phyloP scores from a whole-genome alignment of 2,113 vertebrate genomes.

The Heterochromis multidens region DNA sequence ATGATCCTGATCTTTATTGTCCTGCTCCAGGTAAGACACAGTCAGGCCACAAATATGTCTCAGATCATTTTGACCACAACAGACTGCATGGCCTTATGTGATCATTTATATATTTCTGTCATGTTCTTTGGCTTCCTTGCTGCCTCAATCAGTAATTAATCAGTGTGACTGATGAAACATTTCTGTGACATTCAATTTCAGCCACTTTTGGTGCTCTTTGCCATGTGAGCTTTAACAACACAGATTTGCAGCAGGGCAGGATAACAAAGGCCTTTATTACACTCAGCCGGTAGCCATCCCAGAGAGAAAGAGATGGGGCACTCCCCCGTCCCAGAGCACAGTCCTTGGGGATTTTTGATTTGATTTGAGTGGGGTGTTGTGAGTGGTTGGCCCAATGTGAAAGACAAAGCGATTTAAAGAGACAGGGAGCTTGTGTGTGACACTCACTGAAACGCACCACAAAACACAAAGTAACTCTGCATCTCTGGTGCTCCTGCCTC shows the following conservation, averaged over 20 bases:
- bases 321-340: constrained; percentile 47
- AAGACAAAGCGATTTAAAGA: constrained; percentile 64
- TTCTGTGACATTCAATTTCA: background rate
- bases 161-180: background rate
- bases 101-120: background rate
- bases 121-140: background rate
- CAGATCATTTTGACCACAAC: background rate
- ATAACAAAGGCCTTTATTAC: constrained; percentile 73
- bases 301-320: constrained; percentile 56
- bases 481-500: background rate
- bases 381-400: constrained; percentile 38
- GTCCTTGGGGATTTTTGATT: constrained; percentile 70
- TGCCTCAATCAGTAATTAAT: background rate
- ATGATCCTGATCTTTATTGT: background rate
- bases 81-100: background rate
- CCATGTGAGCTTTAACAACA: constrained; percentile 7
- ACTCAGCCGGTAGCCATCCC: constrained; percentile 63
- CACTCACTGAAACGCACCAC: background rate
- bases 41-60: background rate
- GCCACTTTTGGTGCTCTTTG: constrained; percentile 12
- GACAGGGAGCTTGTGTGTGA: constrained; percentile 29
- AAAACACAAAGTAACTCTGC: background rate
- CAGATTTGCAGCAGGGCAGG: constrained; percentile 42
- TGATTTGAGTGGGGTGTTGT: constrained; percentile 51
- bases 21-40: background rate